Base-by-base conservation (phyloP, 2,888 invertebrate genomes). In the Plebejus anna region DNA sequence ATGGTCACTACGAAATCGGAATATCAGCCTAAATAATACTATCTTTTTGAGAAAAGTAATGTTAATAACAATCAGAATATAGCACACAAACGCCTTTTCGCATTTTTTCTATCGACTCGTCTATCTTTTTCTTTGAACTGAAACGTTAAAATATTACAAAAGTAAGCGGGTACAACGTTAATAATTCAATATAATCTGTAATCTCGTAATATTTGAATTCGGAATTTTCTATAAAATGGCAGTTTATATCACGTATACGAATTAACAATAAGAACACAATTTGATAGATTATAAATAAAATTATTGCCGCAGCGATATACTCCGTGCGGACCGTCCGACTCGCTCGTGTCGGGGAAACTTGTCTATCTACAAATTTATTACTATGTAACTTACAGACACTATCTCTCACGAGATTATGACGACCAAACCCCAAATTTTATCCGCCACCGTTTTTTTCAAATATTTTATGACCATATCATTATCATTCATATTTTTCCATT, bases 221-320 rank as follows among this genome's bases (percentile, higher is more conserved):
- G 83, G 86, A 86, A 81, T 83, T 84, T 79, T 82, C 86, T 87
- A 86, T 82, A 88, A 91, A 91, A 91, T 92, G 92, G 92, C 92
- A 92, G 92, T 91, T 85, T 86, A 82, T 91, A 91, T 91, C 90
- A 91, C 92, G 89, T 89, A 90, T 90, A 91, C 89, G 80, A 88
- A 88, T 87, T 83, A 86, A 88, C 82, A 83, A 84, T 85, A 80
- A 82, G 85, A 89, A 89, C 87, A 87, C 85, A 89, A 81, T 81
- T 82, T 79, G 78, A 81, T 78, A 78, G 81, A 83, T 82, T 79
- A 83, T 79, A 79, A 83, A 83, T 79, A 79, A 84, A 85, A 84
- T 90, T 90, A 90, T 91, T 92, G 90, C 91, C 88, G 81, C 80
- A 82, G 81, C 84, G 81, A 86, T 86, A 80, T 80, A 61, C 70